Base-by-base conservation (phyloP, 2,888 invertebrate species). In the Cerastoderma edule region DNA sequence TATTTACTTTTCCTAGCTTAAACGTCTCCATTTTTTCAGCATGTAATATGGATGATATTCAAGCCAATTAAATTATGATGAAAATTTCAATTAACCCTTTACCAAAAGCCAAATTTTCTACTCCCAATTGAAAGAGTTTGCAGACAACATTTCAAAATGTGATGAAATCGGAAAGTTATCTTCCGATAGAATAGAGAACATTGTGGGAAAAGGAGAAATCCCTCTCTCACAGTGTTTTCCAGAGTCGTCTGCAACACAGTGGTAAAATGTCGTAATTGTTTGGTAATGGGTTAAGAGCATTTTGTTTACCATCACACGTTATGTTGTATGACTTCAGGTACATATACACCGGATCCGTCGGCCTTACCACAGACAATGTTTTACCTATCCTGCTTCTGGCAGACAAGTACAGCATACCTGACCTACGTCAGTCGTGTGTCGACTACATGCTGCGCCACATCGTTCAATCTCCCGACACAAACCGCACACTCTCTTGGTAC, bases 401-500 rank as follows among this genome's bases (percentile, higher is more conserved):
- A 0, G 90, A 90, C 79, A 89, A 87, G 72, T 89, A 90, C 75
- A 80, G 85, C 50, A 84, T 89, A 27, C 77, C 81, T 24, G 89
- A 85, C 89, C 92, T 91, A 19, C 83, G 84, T 0, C 76, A 86
- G 48, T 84, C 88, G 8, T 89, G 89, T 79, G 86, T 89, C 6
- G 78, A 84, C 19, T 89, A 88, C 78, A 90, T 90, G 90, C 68
- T 83, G 56, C 80, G 84, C 16, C 89, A 90, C 72, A 88, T 90
- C n/a, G 90, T 88, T 0, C 88, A 89, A 67, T 84, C 86, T 6
- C 89, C 89, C 0, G 88, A 89, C 80, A 87, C 88, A 10, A 89
- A 89, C 60, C 80, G 88, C 10, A 88, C 89, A 44, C 76, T 90
- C 6, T 88, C 89, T 8, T 90, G 90, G 90, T 90, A 87, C 79